Base-by-base conservation (phyloP, 2,113 vertebrate species). In the Gallinago media region DNA sequence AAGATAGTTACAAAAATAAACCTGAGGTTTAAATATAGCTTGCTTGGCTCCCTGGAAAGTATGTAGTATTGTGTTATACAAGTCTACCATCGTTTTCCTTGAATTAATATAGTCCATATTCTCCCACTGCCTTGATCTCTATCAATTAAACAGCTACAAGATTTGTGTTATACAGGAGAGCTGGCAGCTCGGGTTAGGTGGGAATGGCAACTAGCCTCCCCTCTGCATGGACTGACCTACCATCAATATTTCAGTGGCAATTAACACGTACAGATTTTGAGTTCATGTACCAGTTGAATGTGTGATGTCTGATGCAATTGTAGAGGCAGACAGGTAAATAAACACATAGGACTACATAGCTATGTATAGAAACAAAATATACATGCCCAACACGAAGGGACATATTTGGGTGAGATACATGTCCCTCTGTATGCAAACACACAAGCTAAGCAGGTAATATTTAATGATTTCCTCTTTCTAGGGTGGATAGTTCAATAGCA, bases 1-100 rank as follows among this genome's bases (percentile, higher is more conserved):
- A 98, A 95, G 96, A 85, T 76, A 90, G 88, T 72, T 97, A 97
- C 83, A 97, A 97, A 98, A 98, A 98, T 97, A 98, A 97, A 98
- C 93, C 96, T 73, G 66, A 70, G 19, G 78, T 97, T 98, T 97
- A 98, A 97, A 97, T 97, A 97, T 97, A 98, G 97, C 95, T 95
- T 73, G 94, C 86, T 85, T 3, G 11, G 95, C 96, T 96, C 97
- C 96, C 97, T 96, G 83, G 88, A 97, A 97, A 95, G 95, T 96
- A 97, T 75, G 97, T 97, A 98, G 96, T 97, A 95, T 91, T 92
- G 94, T 93, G 97, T 98, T 95, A 97, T 96, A 97, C 95, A 97
- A 98, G 97, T 97, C 97, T 97, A 92, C 68, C 96, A 97, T 97
- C 61, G 93, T 98, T 96, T 98, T 72, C 86, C 85, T 92, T 95